Base-by-base conservation (phyloP, 2,888 invertebrate species). In the Athalia cordata region DNA sequence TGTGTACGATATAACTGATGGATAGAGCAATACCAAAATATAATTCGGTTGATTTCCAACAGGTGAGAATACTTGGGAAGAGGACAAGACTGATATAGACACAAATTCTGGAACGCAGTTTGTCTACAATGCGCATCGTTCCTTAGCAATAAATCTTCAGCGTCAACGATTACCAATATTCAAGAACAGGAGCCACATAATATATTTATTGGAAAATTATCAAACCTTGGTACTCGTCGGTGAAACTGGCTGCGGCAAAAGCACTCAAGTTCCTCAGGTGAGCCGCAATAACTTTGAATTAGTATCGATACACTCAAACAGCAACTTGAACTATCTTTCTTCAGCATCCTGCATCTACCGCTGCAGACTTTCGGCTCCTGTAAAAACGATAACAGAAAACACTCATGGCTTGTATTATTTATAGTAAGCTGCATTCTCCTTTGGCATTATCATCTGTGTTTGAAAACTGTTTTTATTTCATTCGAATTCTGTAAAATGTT, bases 211-310 rank as follows among this genome's bases (percentile, higher is more conserved):
- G 85, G 98, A 99, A 90, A 95, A 95, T 82, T 95, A 95, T 90
- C 98, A 98, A 90, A 96, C 96, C 0, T 91, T 99, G 66, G 94
- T 99, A 75, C 91, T 97, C 77, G 94, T 96, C 62, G 99, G 99
- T 3, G 99, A 99, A 89, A 98, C 99, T 3, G 99, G 99, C 47
- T 97, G 96, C 84, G 98, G 99, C 55, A 97, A 99, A 91, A 98
- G 98, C 87, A 99, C 98, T 0, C 98, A 98, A 92, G 94, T 98
- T 81, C 97, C 98, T 70, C 97, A 97, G 94, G 97, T 97, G 91
- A 91, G 92, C 89, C 77, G 43, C 13, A 15, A 4, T 59, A 49
- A 5, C n/a, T 57, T 68, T 43, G 2, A 29, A 29, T 5, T 61
- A 77, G 68, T 43, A 49, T 11, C 3, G 7, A 43, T n/a, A 0